phyloP scores from a whole-genome alignment of 1,140 invertebrate species.

The Centruroides vittatus region DNA sequence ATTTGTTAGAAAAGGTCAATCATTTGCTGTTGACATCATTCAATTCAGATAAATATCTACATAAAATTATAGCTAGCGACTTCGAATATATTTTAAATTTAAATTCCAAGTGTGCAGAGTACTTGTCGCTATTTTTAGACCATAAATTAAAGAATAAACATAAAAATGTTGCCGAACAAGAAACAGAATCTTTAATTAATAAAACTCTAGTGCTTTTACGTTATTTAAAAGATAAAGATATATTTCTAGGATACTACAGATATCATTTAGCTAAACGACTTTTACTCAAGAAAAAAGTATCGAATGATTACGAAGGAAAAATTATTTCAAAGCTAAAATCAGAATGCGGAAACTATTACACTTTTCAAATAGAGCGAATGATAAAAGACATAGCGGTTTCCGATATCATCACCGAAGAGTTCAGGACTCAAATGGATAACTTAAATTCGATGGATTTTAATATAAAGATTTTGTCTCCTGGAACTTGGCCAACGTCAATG shows the following conservation, averaged over 20 bases:
- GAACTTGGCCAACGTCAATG: constrained; percentile 97
- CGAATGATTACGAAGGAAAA: constrained; percentile 97
- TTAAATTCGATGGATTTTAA: constrained; percentile 76
- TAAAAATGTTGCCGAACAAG: constrained; percentile 89
- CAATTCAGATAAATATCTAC: constrained; percentile 60
- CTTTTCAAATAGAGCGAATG: constrained; percentile 98
- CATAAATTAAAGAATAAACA: constrained; percentile 96
- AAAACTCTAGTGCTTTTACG: constrained; percentile 99
- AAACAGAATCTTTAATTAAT: constrained; percentile 91
- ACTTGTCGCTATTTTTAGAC: constrained; percentile 95
- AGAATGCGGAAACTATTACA: constrained; percentile 99
- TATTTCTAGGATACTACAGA: constrained; percentile 98
- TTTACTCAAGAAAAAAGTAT: constrained; percentile 92
- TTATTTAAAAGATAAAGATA: constrained; percentile 97
- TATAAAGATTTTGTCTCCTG: constrained; percentile 92
- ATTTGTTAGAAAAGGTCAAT: constrained; percentile 94
- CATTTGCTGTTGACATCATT: constrained; percentile 95
- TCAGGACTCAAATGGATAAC: constrained; percentile 63
- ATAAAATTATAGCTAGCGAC: constrained; percentile 94
- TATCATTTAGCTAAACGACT: constrained; percentile 95
- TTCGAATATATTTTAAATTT: constrained; percentile 98
- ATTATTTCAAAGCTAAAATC: constrained; percentile 99
- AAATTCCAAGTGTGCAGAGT: constrained; percentile 95
- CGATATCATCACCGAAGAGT: constrained; percentile 79
- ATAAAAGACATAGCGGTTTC: constrained; percentile 99